Evolutionary conservation across 2,113 vertebrate genomes (phyloP).

Genomic region (Circaetus gallicus): DNA sequence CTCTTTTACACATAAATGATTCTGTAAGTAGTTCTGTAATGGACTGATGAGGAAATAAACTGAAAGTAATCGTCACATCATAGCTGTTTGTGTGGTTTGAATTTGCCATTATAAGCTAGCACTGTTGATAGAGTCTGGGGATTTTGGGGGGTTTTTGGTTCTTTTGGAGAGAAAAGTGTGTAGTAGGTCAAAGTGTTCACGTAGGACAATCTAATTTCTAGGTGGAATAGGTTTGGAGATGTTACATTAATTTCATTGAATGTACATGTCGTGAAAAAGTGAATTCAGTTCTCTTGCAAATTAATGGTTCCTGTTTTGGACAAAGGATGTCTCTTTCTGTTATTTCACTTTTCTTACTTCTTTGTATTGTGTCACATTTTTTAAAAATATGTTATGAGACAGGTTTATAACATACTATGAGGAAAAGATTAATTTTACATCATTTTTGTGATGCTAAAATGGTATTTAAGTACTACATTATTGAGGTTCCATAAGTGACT

Average conservation of each 20-base stretch:
- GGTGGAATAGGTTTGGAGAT: neutral
- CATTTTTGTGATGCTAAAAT: neutral
- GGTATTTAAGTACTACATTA: neutral
- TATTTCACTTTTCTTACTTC: neutral
- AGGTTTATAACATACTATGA: neutral
- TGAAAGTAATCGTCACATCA: neutral
- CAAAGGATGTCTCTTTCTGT: neutral
- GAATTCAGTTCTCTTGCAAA: neutral
- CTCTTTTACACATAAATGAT: no score
- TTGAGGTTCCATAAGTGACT: neutral
- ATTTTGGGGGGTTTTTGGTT: rapidly evolving
- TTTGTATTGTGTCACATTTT: neutral
- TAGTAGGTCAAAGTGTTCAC: neutral
- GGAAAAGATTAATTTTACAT: neutral
- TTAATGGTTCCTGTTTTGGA: neutral
- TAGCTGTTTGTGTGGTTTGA: neutral
- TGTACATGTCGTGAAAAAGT: neutral
- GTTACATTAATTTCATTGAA: neutral
- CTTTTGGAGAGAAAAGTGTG: neutral
- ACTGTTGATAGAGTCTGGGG: neutral
- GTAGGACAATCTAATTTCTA: neutral
- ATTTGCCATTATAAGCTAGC: neutral
- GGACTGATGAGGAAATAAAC: neutral
- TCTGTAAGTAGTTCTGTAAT: neutral
- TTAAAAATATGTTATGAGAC: neutral